phyloP scores from a whole-genome alignment of 2,888 invertebrate species.

The Molorchus minor region DNA sequence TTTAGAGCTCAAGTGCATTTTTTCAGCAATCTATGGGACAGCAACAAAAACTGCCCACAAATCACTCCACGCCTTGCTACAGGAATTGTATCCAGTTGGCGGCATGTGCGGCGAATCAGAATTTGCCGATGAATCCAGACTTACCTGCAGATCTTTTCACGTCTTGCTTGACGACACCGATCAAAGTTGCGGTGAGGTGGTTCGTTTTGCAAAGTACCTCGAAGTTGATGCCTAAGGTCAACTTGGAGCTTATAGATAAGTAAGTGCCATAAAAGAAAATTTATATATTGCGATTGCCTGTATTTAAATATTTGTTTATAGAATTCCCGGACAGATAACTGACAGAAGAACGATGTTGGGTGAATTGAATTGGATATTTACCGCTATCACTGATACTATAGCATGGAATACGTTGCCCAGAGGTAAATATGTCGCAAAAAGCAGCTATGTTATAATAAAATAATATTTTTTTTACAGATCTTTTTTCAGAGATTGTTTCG shows the following conservation, averaged over 20 bases:
- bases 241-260: constrained; percentile 91
- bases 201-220: constrained; percentile 87
- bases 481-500: constrained; percentile 97
- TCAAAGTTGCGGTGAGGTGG: constrained; percentile 95
- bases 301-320: no score
- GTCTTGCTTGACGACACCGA: constrained; percentile 97
- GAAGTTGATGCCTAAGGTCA: constrained; percentile 82
- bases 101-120: constrained; percentile 93
- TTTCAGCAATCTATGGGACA: constrained; percentile 41
- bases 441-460: no score
- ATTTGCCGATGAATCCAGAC: constrained; percentile 96
- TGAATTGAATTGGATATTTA: constrained; percentile 99
- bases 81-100: constrained; percentile 96
- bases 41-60: constrained; percentile 26
- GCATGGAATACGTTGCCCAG: constrained; percentile 97
- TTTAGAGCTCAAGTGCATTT: constrained; percentile 3
- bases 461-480: constrained; percentile 70
- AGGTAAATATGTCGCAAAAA: no score
- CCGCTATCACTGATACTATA: constrained; percentile 99
- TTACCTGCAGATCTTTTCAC: constrained; percentile 98
- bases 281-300: neutral
- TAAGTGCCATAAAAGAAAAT: constrained; percentile 62
- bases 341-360: constrained; percentile 97
- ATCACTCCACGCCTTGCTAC: constrained; percentile 68
- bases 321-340: constrained; percentile 94